A percentile compares a stretch with the other conserved stretches of the same genome.
Conservation (phyloP, 2,888 invertebrate species). For the Scaeva pyrastri region DNA sequence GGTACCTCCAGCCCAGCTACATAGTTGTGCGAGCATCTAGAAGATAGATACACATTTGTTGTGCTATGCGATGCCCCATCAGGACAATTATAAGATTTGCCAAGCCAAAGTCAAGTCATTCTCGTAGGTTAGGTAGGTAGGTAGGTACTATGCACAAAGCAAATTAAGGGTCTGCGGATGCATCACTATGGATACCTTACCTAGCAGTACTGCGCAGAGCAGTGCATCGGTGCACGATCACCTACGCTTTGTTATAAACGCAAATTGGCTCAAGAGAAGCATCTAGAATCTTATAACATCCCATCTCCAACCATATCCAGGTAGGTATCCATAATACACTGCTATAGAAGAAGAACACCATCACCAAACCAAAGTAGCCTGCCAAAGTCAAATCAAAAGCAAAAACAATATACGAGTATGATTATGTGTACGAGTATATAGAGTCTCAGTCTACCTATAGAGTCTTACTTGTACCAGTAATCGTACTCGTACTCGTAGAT, state of each 20-base stretch:
- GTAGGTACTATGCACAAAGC: conserved; percentile 41
- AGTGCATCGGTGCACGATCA: conserved; percentile 15
- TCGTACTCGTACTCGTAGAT: too few relatives aligned
- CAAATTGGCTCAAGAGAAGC: conserved; percentile 65
- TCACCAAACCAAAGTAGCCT: background rate
- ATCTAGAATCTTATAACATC: conserved; percentile 9
- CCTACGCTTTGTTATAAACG: conserved; percentile 66
- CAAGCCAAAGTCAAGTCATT: background rate
- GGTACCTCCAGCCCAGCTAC: too few relatives aligned
- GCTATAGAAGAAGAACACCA: background rate
- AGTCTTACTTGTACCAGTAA: too few relatives aligned
- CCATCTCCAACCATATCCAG: background rate
- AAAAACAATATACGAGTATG: conserved; percentile 23
- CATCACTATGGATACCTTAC: background rate
- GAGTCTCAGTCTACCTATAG: too few relatives aligned
- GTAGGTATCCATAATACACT: too few relatives aligned
- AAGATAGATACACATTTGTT: conserved; percentile 1
- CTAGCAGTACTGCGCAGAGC: conserved; percentile 19
- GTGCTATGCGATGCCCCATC: conserved; percentile 8
- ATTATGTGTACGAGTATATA: too few relatives aligned
- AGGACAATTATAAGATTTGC: conserved; percentile 64
- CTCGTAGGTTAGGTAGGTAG: too few relatives aligned
- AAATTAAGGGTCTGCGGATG: conserved; percentile 62
- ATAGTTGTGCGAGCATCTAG: background rate
- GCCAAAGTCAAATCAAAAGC: conserved; percentile 11